Base-by-base conservation (phyloP, 2,888 invertebrate genomes). In the Erebia palarica region DNA sequence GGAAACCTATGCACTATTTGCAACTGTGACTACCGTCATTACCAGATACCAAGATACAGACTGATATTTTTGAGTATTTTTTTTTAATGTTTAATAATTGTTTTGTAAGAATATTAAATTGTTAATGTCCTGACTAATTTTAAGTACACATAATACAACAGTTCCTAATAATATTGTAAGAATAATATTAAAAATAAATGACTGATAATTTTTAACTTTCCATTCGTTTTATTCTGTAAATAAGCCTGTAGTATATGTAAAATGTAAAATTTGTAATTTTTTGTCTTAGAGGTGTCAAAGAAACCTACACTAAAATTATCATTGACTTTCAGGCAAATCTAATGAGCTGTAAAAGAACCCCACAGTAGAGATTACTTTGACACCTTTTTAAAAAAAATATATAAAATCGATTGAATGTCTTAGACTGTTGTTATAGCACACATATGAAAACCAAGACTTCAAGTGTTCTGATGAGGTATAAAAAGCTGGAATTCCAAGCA, bases 361-460 rank as follows among this genome's bases (percentile, higher is more conserved):
- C 42, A 51, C 10, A 51, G 11, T 51, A 51, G 49, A 51, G 14
- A 51, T 51, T 51, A 51, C 49, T 51, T 51, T 14, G 49, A 51
- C 49, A 51, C 49, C 49, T 51, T 51, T 51, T 51, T 51, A 2
- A 2, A 51, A 14, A 51, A 51, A 51, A 51, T n/a, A n/a, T n/a
- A n/a, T n/a, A 51, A 11, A 51, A 51, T 10, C 11, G 49, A 51
- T 14, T 1, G 49, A 14, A 11, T n/a, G n/a, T n/a, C n/a, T n/a
- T n/a, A 59, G 59, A 59, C 59, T 59, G 21, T 27, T 59, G 27
- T n/a, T 27, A 59, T 27, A 59, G 18, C 59, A 59, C 59, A 59
- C 59, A 59, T 9, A 21, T 59, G 59, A 59, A 59, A 42, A 7
- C 42, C 42, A 42, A 42, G 42, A 42, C 42, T 8, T 42, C 42